Evolutionary conservation across 2,888 invertebrate species (phyloP), one percentile per base, ranked within the genome.

Genomic region (Pseudococcus longispinus): DNA sequence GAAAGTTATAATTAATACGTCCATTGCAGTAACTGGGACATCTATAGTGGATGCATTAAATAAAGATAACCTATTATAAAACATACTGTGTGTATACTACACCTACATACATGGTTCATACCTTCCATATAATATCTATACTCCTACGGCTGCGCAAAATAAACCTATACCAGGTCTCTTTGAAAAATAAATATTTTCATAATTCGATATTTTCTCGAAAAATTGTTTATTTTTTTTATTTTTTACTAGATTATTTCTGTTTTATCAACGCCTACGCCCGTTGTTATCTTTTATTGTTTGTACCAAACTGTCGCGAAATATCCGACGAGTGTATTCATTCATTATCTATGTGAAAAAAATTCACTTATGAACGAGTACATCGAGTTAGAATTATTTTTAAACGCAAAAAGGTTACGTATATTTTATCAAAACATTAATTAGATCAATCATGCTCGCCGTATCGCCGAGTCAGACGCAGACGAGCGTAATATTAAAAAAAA

Each of bases 1-100:
- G 77, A 80, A 80, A 80, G 77, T 80, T 80, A 80, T 80, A 80
- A 80, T 80, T 80, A 80, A 80, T 80, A 80, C 77, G 77, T 80
- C 77, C 37, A 80, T 42, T 80, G 42, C 77, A 42, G 20, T 80
- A 80, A 80, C 77, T 80, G 77, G 77, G 77, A 80, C 77, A 80
- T 32, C 70, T 80, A 20, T 80, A 80, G 77, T 80, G 37, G 77
- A 42, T 80, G 77, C 37, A 80, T 80, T 70, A 70, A 70, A 70
- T 70, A 29, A 29, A 70, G 70, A 70, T 70, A 70, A 70, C 32
- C 77, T 80, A 80, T 80, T 80, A 80, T 80, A 80, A 80, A 80
- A 80, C 77, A 42, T 60, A 60, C n/a, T 51, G 4, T 51, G 8
- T n/a, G 51, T 51, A n/a, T 51, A 51, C 51, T 51, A 4, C 15